Evolutionary conservation across 2,113 vertebrate species (phyloP).

Genomic region (Machaerirhynchus nigripectus): DNA sequence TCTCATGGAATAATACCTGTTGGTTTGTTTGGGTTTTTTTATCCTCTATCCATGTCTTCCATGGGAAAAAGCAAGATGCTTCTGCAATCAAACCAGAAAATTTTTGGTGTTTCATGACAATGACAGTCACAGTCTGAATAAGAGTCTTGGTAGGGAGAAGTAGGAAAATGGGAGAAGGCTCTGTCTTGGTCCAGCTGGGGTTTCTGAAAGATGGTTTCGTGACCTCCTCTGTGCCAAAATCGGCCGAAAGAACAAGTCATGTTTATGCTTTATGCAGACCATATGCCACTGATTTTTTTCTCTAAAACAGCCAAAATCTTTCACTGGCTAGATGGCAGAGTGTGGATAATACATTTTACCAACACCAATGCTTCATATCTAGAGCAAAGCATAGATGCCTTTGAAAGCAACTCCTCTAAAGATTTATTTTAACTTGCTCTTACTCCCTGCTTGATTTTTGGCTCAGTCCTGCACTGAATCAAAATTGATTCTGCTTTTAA

Average conservation of each 20-base stretch:
- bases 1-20: background rate
- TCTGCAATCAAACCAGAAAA: background rate
- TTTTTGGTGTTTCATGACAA: background rate
- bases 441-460: background rate
- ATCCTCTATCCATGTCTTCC: background rate
- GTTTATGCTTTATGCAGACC: background rate
- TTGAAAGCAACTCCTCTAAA: background rate
- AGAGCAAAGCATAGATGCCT: background rate
- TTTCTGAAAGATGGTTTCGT: background rate
- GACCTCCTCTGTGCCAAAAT: background rate
- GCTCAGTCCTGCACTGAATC: background rate
- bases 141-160: background rate
- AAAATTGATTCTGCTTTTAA: background rate
- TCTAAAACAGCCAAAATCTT: background rate
- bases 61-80: background rate
- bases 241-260: background rate
- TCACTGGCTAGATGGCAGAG: background rate
- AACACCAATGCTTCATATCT: background rate
- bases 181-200: background rate
- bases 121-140: background rate
- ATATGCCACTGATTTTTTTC: background rate
- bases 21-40: background rate
- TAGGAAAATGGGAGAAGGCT: background rate
- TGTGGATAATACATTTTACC: background rate
- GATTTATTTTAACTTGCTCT: background rate